Evolutionary conservation across 2,888 invertebrate species (phyloP), one percentile per base, ranked within the genome.

Genomic region (Ctenicera cuprea): DNA sequence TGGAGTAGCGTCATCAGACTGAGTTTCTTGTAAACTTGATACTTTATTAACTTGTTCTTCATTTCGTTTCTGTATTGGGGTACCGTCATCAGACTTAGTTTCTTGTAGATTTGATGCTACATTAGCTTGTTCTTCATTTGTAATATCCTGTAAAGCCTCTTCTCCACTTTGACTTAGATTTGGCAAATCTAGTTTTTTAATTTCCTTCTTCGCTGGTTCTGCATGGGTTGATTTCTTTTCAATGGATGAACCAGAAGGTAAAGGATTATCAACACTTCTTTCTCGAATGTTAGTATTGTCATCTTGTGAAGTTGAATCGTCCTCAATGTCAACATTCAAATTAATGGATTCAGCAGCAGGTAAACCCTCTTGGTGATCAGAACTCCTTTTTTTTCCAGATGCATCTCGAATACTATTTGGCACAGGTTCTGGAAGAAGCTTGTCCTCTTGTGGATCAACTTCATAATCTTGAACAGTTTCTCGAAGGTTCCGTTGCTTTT

Each of bases 391-490:
- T 20, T 59, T 16, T 20, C 38, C 38, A 1, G 14, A 8, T 22
- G 7, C 9, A 5, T 12, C 33, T 26, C 22, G 9, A 41, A 9
- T 14, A 1, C 18, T 9, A 26, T 30, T 43, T 0, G 22, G 1
- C 38, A 52, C 14, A 41, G 16, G 43, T n/a, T 8, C 14, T 43
- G 45, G 67, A 18, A 57, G 20, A 8, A 22, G 16, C 30, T 45
- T 57, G n/a, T 20, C 45, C 33, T 67, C 67, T 50, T 48, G 59
- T 18, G 59, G 61, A 26, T 69, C 69, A 0, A 41, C 5, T 38
- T 50, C 38, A 14, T 69, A 69, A 50, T 69, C 62, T 12, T 3
- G 14, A 3, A 38, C n/a, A 7, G 50, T 9, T 0, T 48, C 22
- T 0, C 16, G 52, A 20, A 50, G 26, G 3, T 43, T 16, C 7